Conservation (phyloP, 2,888 invertebrate species). For the Nephrotoma flavescens region DNA sequence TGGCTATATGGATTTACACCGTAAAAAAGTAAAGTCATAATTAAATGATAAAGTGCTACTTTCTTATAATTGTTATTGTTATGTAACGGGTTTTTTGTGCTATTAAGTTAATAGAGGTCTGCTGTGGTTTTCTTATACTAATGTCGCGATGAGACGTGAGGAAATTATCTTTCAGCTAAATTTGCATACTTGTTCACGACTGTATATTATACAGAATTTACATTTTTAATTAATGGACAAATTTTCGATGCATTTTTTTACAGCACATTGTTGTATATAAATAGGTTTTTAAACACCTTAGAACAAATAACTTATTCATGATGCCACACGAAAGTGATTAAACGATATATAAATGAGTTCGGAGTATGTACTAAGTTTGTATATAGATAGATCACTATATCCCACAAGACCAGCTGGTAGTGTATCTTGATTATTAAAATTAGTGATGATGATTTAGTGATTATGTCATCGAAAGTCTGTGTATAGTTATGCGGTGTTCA, state of each 20-base stretch:
- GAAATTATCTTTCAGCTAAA: background rate
- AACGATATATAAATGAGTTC: too few species aligned
- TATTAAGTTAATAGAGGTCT: background rate
- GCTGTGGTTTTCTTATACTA: background rate
- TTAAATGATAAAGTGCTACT: background rate
- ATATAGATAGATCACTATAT: background rate
- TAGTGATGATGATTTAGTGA: background rate
- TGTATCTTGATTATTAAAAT: background rate
- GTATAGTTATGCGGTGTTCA: background rate
- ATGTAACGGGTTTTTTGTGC: background rate
- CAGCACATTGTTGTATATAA: background rate
- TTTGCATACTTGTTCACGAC: background rate
- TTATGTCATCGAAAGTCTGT: background rate
- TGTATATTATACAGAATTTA: background rate
- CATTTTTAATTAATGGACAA: background rate
- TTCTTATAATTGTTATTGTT: background rate
- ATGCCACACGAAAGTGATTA: background rate
- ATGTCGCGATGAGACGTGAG: background rate
- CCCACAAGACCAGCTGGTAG: background rate
- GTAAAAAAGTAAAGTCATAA: background rate
- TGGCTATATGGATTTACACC: background rate
- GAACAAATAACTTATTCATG: background rate
- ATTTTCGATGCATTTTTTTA: background rate
- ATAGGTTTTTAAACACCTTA: background rate
- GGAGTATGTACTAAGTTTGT: too few species aligned